Percentiles rank a stretch among this genome's conserved stretches.
Evolutionary conservation across 2,113 vertebrate species (phyloP).

Genomic region (Labeo rohita): DNA sequence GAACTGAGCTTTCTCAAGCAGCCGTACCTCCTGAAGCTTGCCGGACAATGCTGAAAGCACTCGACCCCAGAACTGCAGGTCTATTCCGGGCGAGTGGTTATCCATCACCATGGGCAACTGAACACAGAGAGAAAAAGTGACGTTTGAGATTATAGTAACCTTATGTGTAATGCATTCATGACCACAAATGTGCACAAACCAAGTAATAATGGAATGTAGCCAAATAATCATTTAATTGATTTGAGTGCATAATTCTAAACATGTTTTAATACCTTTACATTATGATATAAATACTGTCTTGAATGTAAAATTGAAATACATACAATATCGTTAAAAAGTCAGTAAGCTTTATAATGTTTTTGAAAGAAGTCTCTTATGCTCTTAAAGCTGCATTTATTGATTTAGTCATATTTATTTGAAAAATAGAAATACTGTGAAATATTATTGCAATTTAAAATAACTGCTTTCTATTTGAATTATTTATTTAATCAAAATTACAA

Average conservation of each 20-base stretch:
- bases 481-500: too few species aligned
- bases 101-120: slow-evolving; percentile 90
- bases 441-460: too few species aligned
- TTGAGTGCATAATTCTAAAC: neutral
- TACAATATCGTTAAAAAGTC: too few species aligned
- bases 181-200: neutral
- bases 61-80: slow-evolving; percentile 84
- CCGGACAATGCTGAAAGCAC: slow-evolving; percentile 79
- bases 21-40: slow-evolving; percentile 82
- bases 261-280: neutral
- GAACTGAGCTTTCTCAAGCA: slow-evolving; percentile 5
- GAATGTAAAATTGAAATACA: neutral
- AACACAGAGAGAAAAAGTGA: slow-evolving; percentile 41
- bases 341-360: too few species aligned
- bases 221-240: neutral
- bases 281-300: neutral
- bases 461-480: too few species aligned
- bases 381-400: too few species aligned
- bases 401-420: too few species aligned
- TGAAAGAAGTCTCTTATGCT: too few species aligned
- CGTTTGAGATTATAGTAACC: neutral
- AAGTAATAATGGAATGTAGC: too few species aligned
- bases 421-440: too few species aligned
- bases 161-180: neutral
- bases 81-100: slow-evolving; percentile 76